These are phyloP conservation scores for Myotis daubentonii DNA, from an alignment of 2,797 vertebrate genomes.

Conservation along the genomic window DNA sequence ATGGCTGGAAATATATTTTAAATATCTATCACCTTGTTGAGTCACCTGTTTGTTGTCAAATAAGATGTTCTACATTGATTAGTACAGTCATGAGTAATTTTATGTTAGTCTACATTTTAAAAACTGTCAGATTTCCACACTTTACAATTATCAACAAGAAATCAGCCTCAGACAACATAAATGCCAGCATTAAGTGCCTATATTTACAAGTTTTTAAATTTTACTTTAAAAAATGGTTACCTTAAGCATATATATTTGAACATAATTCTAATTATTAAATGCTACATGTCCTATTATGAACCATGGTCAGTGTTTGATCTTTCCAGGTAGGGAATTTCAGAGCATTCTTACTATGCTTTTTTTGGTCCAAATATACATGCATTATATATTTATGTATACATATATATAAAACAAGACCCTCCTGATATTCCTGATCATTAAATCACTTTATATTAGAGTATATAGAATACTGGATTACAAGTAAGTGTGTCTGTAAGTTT, in stretches of 20 bases:
- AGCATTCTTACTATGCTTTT: neutral
- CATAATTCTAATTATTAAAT: neutral
- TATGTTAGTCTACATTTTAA: neutral
- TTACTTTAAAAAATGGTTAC: neutral
- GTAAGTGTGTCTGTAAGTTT: neutral
- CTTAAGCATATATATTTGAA: neutral
- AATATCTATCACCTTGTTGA: neutral
- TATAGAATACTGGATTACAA: neutral
- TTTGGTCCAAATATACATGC: neutral
- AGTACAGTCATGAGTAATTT: neutral
- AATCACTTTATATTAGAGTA: neutral
- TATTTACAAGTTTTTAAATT: neutral
- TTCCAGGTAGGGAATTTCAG: neutral
- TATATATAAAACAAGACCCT: neutral
- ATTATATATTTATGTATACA: neutral
- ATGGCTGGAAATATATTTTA: neutral
- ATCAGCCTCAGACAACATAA: neutral
- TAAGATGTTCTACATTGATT: neutral
- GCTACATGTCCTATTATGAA: neutral
- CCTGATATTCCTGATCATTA: neutral
- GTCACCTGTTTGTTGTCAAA: neutral
- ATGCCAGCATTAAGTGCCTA: neutral
- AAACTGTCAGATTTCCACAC: slow-evolving; percentile 15
- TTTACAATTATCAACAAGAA: neutral
- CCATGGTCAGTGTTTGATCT: neutral